Evolutionary conservation across 2,888 invertebrate species (phyloP), one percentile per base, ranked within the genome.

Genomic region (Parnassius glacialis): DNA sequence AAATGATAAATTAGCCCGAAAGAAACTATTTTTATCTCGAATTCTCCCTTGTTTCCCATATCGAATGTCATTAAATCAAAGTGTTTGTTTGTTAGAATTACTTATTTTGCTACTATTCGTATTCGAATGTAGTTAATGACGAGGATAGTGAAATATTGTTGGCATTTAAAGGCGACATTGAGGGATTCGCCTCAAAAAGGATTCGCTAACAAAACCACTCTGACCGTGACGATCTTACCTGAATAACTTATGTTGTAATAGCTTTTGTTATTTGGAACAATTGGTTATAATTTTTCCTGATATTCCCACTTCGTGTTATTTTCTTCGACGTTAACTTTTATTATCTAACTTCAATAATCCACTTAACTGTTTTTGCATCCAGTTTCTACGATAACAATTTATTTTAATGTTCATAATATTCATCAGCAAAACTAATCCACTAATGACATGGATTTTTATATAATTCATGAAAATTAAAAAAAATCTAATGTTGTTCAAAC

Each of bases 61-160:
- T 64, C 58, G 66, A 64, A 67, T 71, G 62, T 69, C 71, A 74
- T 76, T 71, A 64, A 70, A 67, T 68, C 69, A 67, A 74, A 72
- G 67, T 72, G 74, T 72, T 78, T 80, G 78, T 80, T 79, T 75
- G 69, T 62, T 68, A 62, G 66, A 63, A 57, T 44, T 47, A 64
- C 65, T 70, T 70, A 70, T 76, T 73, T 77, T 73, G 74, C 66
- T 70, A 51, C 57, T 50, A 64, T 68, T 59, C 61, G 65, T 16
- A 59, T 59, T 60, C 51, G 53, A 53, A 47, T 66, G 67, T 69
- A 68, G 70, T 70, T 72, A 73, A 72, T 73, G 72, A 72, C 69
- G 66, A 67, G 67, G 61, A 65, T 64, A 59, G 70, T 70, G 70
- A 74, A 70, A 69, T 70, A 74, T 73, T 63, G 68, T 62, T 62